Evolutionary conservation across 2,888 invertebrate species (phyloP), one percentile per base, ranked within the genome.

Genomic region (Heliconius ismenius): DNA sequence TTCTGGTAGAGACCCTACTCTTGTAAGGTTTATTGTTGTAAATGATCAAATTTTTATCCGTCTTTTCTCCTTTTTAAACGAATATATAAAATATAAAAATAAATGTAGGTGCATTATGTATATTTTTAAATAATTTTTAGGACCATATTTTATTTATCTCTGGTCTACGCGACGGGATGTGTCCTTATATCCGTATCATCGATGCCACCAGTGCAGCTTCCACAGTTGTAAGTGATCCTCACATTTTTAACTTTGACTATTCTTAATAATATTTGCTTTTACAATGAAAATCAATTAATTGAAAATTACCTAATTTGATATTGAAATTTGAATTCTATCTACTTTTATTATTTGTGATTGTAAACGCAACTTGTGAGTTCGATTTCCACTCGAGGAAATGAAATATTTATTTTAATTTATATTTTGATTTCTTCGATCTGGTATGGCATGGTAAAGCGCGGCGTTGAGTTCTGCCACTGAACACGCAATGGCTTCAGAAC

Each of bases 71-170:
- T 32, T 32, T 7, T 32, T 32, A 32, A 32, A 9, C 32, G 32
- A 32, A 7, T 32, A 32, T 32, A 32, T 32, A 7, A 32, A 32
- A 32, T 32, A 32, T 9, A 0, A 32, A 32, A 32, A 32, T 32
- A 32, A 32, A 32, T 32, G 32, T 54, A 9, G 21, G 1, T 18
- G 3, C 1, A 3, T 24, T 21, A 18, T 32, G 26, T 15, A 26
- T n/a, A 18, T 18, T 28, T n/a, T 26, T 28, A 26, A 13, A 7
- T 43, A 63, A 75, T 81, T 93, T 93, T 74, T 91, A 95, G 95
- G 82, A 98, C 98, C 1, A 99, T 99, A 82, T 91, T 99, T 58
- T 98, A 97, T 89, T 91, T 99, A 26, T 99, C 98, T 7, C 91
- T 98, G 63, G 95, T 99, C 28, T 99, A 99, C 87, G 97, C 97